These are phyloP conservation scores for Chiridota heheva DNA, from an alignment of 35 echinoderm and acorn worm species.

Conservation along the genomic window DNA sequence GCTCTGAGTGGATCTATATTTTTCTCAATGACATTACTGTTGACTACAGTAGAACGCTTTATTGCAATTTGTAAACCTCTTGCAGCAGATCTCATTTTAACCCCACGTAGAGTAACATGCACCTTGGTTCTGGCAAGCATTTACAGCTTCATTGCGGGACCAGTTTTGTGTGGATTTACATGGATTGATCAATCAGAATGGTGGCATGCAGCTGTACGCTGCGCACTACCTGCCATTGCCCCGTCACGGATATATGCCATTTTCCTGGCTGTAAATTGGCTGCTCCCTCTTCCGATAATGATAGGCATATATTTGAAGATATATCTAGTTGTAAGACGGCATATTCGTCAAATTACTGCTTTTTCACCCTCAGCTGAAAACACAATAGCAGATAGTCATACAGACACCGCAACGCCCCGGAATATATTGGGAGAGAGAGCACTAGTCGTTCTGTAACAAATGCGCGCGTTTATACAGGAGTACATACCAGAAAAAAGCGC, in stretches of 20 bases:
- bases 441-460: too few relatives aligned
- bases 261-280: conserved; percentile 28
- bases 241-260: conserved; percentile 10
- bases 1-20: neutral
- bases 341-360: conserved; percentile 27
- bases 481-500: too few relatives aligned
- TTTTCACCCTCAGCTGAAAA: neutral
- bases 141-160: neutral
- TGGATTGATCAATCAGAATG: conserved; percentile 23
- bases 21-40: conserved; percentile 10
- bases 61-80: conserved; percentile 19
- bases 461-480: too few relatives aligned
- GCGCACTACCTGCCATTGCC: neutral
- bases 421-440: neutral
- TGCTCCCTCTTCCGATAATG: conserved; percentile 43
- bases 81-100: neutral
- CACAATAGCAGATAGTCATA: neutral
- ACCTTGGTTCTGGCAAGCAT: neutral
- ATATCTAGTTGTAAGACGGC: conserved; percentile 44
- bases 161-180: neutral
- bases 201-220: neutral
- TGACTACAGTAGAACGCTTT: conserved; percentile 14
- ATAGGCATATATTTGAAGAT: conserved; percentile 52
- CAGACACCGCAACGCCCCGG: too few relatives aligned
- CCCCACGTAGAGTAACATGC: neutral